Base-by-base conservation (phyloP, 2,888 invertebrate species). In the Spilarctia lutea region DNA sequence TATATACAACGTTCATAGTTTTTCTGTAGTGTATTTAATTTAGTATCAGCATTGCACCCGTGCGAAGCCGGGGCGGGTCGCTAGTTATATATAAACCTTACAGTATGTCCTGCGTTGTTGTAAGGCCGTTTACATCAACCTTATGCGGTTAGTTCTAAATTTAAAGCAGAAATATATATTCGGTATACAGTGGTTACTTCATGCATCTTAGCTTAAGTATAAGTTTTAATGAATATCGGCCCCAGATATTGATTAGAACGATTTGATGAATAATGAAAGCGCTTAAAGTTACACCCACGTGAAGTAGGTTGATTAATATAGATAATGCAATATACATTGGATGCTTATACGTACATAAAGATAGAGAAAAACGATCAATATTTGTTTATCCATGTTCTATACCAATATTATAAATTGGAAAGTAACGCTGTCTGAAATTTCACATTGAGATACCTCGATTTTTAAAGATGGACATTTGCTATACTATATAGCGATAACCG, bases 151-250 rank as follows among this genome's bases (percentile, higher is more conserved):
- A 33, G 24, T 68, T 33, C 24, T 33, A n/a, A 52, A 33, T 33
- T 33, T 33, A 45, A 48, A 68, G 30, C 48, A 68, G 33, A 68
- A 48, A n/a, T 10, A 56, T n/a, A 56, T 33, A 52, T 33, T 16
- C 52, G 24, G 24, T 11, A 52, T 24, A n/a, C 33, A 33, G 24
- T 68, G 24, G 6, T 35, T 68, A 13, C 13, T 45, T 33, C 27
- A 60, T 60, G 60, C 20, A 65, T 20, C 24, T 27, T 24, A n/a
- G 39, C 24, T 30, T 33, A 20, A 30, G 33, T 35, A 11, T 33
- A 24, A 65, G n/a, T 66, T 66, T 39, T 66, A 39, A 35, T 66
- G 11, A 66, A 66, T 66, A n/a, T 66, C n/a, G 65, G n/a, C 39
- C 18, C 7, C 18, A 30, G 1, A 18, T 30, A 30, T 16, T 63